phyloP scores from a whole-genome alignment of 2,113 vertebrate species.

The Pelmatolapia mariae region DNA sequence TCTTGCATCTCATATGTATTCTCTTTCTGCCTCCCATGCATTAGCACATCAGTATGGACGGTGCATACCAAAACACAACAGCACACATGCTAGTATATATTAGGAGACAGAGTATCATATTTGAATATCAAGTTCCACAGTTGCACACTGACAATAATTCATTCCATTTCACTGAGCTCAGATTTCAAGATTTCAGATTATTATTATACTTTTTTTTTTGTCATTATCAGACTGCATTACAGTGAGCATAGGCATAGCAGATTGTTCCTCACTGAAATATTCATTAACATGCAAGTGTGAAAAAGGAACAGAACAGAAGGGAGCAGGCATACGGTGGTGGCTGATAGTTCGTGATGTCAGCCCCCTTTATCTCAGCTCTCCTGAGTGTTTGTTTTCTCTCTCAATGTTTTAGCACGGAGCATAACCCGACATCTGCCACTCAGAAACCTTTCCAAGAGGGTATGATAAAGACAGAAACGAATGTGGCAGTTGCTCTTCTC shows the following conservation, averaged over 20 bases:
- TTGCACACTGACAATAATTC: not conserved
- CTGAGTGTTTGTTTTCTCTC: slow-evolving; percentile 54
- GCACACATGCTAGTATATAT: not conserved
- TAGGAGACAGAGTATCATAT: not conserved
- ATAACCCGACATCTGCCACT: slow-evolving; percentile 39
- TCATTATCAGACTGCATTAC: not conserved
- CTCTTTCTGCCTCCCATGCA: not conserved
- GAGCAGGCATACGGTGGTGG: slow-evolving; percentile 33
- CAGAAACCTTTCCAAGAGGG: not conserved
- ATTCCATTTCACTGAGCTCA: not conserved
- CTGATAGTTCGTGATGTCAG: slow-evolving; percentile 28
- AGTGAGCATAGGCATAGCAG: not conserved
- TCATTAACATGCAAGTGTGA: slow-evolving; percentile 37
- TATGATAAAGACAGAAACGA: not conserved
- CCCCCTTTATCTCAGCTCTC: slow-evolving; percentile 25
- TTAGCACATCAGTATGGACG: not conserved
- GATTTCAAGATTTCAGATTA: not conserved
- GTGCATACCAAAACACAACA: not conserved
- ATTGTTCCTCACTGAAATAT: slow-evolving; percentile 51
- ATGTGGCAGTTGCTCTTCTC: not conserved
- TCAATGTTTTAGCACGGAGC: slow-evolving; percentile 30
- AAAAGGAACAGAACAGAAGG: slow-evolving; percentile 31
- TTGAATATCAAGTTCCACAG: not conserved
- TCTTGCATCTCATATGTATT: not conserved
- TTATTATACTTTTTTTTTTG: not conserved